Base-by-base conservation (phyloP, 2,888 invertebrate genomes). In the Amphimallon solstitiale region DNA sequence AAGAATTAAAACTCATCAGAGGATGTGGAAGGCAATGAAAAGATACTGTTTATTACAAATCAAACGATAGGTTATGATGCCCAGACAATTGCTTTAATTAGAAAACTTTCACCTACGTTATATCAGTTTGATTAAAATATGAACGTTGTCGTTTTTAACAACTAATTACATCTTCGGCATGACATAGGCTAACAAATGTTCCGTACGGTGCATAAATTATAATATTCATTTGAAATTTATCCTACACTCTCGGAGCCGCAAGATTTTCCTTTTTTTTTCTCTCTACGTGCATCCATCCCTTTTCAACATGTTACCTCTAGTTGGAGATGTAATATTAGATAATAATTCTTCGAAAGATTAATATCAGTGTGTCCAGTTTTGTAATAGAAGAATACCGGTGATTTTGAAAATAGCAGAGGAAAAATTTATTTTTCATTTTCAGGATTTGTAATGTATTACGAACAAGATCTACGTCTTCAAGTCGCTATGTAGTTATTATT, bases 1-100 rank as follows among this genome's bases (percentile, higher is more conserved):
- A 48, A n/a, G 48, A 23, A 48, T 48, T 48, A 48, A 46, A 48
- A 48, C 48, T 48, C 48, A 48, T 48, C 48, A 48, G 48, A 23
- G 10, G 21, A 23, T 19, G 12, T 19, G 49, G n/a, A 14, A 51
- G 49, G 49, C 49, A 51, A 34, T 51, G 34, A 29, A 34, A 51
- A 23, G 49, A 51, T 17, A 17, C 23, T 45, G 45, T 59, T 59
- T 59, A 59, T 59, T 59, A 62, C 49, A 48, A 62, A 34, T 49
- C 62, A 49, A 62, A 48, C 49, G 49, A 49, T 49, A 38, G 34
- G 17, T 62, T 62, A 34, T 48, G 62, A 62, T 62, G 49, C 21
- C 7, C 19, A 35, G 62, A 62, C 62, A 62, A 62, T 48, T 48
- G 62, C 48, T 48, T 62, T 62, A 62, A 62, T 62, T 62, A 62